A percentile compares a stretch with the other conserved stretches of the same genome.
phyloP scores from a whole-genome alignment of 2,888 invertebrate species.

The Phyllotreta striolata region DNA sequence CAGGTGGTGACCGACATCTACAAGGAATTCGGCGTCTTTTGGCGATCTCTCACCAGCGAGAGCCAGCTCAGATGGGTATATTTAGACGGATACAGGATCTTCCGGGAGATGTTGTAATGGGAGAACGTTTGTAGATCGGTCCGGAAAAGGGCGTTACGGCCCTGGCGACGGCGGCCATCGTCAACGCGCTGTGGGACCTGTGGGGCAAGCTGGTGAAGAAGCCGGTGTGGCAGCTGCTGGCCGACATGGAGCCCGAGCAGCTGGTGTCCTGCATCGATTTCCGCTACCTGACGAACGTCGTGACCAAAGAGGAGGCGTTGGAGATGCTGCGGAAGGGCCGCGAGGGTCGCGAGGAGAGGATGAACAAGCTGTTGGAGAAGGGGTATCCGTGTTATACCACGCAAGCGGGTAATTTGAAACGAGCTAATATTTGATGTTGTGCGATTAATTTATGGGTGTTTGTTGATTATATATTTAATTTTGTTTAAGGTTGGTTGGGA shows the following conservation, averaged over 20 bases:
- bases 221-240: constrained; percentile 86
- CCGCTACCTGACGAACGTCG: constrained; percentile 81
- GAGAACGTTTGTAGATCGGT: too few species aligned
- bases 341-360: constrained; percentile 68
- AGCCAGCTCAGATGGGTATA: constrained; percentile 95
- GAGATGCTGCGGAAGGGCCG: constrained; percentile 69
- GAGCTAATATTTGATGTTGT: neutral
- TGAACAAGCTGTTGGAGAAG: constrained; percentile 67
- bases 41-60: constrained; percentile 84
- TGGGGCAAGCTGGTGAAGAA: constrained; percentile 87
- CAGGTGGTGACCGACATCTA: constrained; percentile 75
- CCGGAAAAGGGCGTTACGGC: constrained; percentile 92
- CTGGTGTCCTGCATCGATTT: constrained; percentile 89
- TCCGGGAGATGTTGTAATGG: too few species aligned
- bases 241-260: constrained; percentile 84
- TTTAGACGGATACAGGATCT: too few species aligned
- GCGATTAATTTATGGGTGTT: neutral
- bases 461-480: neutral
- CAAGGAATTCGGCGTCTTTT: constrained; percentile 78
- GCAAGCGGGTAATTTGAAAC: constrained; percentile 70
- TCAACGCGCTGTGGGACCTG: constrained; percentile 93
- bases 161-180: constrained; percentile 84
- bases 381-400: constrained; percentile 92
- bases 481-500: constrained; percentile 81
- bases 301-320: constrained; percentile 85